A percentile compares a stretch with the other conserved stretches of the same genome.
Conservation (phyloP, 1,140 invertebrate species). For the Drosophila punjabiensis region DNA sequence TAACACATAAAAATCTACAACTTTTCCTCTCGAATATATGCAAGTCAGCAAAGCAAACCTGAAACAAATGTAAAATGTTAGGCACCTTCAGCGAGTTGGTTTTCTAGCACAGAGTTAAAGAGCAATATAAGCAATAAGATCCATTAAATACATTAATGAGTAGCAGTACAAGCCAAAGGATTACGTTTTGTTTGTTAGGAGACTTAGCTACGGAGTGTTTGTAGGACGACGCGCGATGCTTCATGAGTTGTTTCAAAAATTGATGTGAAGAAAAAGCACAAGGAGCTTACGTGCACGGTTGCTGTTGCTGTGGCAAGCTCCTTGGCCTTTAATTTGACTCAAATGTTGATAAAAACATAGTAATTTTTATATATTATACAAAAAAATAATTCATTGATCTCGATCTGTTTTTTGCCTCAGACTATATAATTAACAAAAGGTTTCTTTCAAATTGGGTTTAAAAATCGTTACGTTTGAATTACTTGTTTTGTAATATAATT, state of each 20-base stretch:
- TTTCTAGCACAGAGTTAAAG: background rate
- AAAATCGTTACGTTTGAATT: constrained; percentile 27
- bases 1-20: background rate
- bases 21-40: background rate
- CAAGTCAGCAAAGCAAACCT: constrained; percentile 2
- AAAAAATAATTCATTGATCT: constrained; percentile 76
- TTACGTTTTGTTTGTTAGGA: background rate
- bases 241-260: constrained; percentile 53
- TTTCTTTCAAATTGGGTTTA: constrained; percentile 49
- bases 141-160: constrained; percentile 4
- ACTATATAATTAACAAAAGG: constrained; percentile 38
- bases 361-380: constrained; percentile 85
- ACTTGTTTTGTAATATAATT: background rate
- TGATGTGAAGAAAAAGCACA: constrained; percentile 53
- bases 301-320: constrained; percentile 37
- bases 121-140: constrained; percentile 5
- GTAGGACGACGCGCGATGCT: constrained; percentile 41
- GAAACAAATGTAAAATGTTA: constrained; percentile 14
- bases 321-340: constrained; percentile 62
- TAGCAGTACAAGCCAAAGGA: constrained; percentile 20
- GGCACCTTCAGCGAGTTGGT: background rate
- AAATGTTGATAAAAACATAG: constrained; percentile 85
- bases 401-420: constrained; percentile 21
- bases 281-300: constrained; percentile 57
- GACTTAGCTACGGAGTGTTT: constrained; percentile 9